Evolutionary conservation across 23 tunicate species (phyloP), one percentile per base, ranked within the genome.

Genomic region (Trididemnum clinides): DNA sequence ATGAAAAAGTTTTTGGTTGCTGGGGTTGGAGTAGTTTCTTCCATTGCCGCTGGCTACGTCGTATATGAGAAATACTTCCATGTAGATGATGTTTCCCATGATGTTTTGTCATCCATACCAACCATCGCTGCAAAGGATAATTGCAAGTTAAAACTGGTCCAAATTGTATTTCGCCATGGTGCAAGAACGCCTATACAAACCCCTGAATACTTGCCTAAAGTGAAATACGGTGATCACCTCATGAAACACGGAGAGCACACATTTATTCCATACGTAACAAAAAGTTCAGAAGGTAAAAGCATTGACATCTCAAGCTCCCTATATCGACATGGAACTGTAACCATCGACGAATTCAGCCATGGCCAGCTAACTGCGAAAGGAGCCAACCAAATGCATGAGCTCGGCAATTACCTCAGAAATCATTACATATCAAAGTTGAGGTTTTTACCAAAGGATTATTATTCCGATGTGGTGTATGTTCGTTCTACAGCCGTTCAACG

Each of bases 81-180:
- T n/a, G n/a, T n/a, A n/a, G n/a, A n/a, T n/a, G n/a, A n/a, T n/a
- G n/a, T n/a, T n/a, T n/a, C n/a, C n/a, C n/a, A n/a, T n/a, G n/a
- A n/a, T n/a, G n/a, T n/a, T n/a, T n/a, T n/a, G n/a, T n/a, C n/a
- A n/a, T n/a, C n/a, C n/a, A n/a, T n/a, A n/a, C n/a, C n/a, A n/a
- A n/a, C n/a, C n/a, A n/a, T n/a, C n/a, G n/a, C n/a, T n/a, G n/a
- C n/a, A n/a, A n/a, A n/a, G n/a, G n/a, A n/a, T n/a, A n/a, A 78
- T 32, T 26, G 50, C 35, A 66, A 72, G 27, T 84, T 92, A 20
- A 74, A 76, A 64, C 82, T 82, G 28, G 91, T 87, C 2, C 97
- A 92, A 83, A 88, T 92, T 33, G 84, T 92, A 28, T 92, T 92
- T 78, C 91, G 97, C 0, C 97, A 92, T 83, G 97, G 97, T 25